A percentile compares a stretch with the other conserved stretches of the same genome.
Conservation (phyloP, 2,113 vertebrate genomes). For the Myiagra hebetior region DNA sequence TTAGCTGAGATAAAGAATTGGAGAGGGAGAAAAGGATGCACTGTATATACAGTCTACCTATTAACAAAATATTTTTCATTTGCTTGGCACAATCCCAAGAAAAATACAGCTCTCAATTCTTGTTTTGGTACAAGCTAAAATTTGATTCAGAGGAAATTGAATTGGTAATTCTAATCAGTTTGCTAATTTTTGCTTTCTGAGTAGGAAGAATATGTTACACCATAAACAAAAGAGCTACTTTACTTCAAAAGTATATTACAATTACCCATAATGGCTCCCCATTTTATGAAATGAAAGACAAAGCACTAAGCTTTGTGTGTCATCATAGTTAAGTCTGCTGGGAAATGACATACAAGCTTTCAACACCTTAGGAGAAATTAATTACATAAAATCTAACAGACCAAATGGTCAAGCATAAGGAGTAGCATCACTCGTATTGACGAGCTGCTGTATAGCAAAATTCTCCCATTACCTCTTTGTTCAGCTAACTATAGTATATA, state of each 20-base stretch:
- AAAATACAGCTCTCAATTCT: not conserved
- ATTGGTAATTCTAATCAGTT: conserved; percentile 31
- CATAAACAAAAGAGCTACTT: conserved; percentile 29
- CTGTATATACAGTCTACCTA: not conserved
- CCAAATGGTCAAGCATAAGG: conserved; percentile 62
- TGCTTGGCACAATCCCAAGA: not conserved
- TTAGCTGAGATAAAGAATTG: not conserved
- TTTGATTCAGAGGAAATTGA: conserved; percentile 6
- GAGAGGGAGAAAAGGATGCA: not conserved
- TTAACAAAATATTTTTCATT: not conserved
- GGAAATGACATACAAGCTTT: conserved; percentile 37
- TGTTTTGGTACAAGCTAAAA: not conserved
- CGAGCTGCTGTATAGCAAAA: not conserved
- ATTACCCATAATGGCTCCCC: conserved; percentile 12
- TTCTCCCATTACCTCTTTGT: not conserved
- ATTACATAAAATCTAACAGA: conserved; percentile 40
- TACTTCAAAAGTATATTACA: conserved; percentile 38
- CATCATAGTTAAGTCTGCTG: not conserved
- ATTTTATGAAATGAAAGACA: conserved; percentile 39
- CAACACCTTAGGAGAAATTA: conserved; percentile 56
- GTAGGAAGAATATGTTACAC: conserved; percentile 10
- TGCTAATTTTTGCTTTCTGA: conserved; percentile 6
- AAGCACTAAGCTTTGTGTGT: not conserved
- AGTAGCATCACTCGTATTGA: not conserved
- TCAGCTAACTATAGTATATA: not conserved